Evolutionary conservation across 1,140 invertebrate genomes (phyloP), one percentile per base, ranked within the genome.

Genomic region (Lordiphosa clarofinis): DNA sequence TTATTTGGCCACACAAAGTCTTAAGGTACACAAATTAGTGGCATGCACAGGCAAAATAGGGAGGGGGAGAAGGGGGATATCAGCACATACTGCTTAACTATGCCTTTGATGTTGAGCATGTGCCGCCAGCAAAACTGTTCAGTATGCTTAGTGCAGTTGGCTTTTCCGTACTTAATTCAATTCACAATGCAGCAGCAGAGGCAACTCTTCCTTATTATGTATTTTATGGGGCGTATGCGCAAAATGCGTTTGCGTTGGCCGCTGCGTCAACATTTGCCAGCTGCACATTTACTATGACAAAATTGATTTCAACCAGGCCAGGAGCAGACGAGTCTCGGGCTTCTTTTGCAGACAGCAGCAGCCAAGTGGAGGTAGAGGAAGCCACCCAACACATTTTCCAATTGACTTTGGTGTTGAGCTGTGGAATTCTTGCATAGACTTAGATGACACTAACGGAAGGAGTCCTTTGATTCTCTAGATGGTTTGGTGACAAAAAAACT

Each of bases 21-120:
- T 69, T 52, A 69, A 63, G 70, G 54, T 49, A 60, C 71, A 67
- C 55, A 81, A 79, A 78, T 78, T 78, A 73, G 74, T 73, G 75
- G 64, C 31, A 60, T 40, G 53, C 40, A 57, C 4, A 52, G 7
- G 36, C 33, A n/a, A 28, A 10, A 24, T 0, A 10, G 33, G 33
- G 33, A 33, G 37, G 1, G 15, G 15, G 35, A 10, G 10, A 11
- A 12, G 15, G 36, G 33, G 31, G 37, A 12, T 13, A 35, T 55
- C 65, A 54, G 56, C 59, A 70, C 56, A 73, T 81, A 58, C 75
- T 54, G 56, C 66, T 66, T 59, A 81, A 73, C 75, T 69, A 70
- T 81, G 60, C 54, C 65, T 79, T 79, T 79, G 75, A 81, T 81
- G 70, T 74, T 36, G 40, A 40, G 38, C 53, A 56, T 61, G 46